These are phyloP conservation scores for Trichoplusia ni DNA, from an alignment of 1,140 invertebrate species.

Conservation along the genomic window DNA sequence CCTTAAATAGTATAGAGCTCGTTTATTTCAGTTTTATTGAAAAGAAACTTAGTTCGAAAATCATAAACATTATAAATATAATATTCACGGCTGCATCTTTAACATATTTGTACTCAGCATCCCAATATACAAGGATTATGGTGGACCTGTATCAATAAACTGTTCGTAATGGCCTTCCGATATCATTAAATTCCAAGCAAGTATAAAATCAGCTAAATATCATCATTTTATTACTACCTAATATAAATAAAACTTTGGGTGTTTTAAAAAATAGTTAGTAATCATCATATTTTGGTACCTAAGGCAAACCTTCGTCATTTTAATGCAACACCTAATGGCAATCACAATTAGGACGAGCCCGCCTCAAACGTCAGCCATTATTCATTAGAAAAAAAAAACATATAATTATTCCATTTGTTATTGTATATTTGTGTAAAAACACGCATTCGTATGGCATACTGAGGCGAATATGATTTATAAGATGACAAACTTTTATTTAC, in stretches of 20 bases:
- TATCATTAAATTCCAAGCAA: background rate
- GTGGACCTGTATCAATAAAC: no score
- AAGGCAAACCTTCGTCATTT: conserved; percentile 14
- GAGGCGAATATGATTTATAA: conserved; percentile 73
- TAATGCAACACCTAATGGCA: conserved; percentile 29
- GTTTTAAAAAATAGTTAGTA: background rate
- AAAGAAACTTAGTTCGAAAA: no score
- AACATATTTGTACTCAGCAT: no score
- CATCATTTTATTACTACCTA: background rate
- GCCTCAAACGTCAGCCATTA: conserved; percentile 43
- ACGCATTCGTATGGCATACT: conserved; percentile 55
- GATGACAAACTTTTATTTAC: conserved; percentile 24
- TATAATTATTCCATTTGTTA: conserved; percentile 56
- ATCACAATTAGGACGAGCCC: conserved; percentile 33
- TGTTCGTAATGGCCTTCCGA: background rate
- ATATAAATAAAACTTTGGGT: background rate
- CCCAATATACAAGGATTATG: no score
- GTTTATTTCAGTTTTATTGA: no score
- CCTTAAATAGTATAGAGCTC: no score
- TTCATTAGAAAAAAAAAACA: conserved; percentile 37
- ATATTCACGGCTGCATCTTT: no score
- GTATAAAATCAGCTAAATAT: no score
- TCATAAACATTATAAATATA: no score
- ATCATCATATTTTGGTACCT: background rate
- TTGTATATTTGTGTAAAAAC: conserved; percentile 66